These are phyloP conservation scores for Microtus montanus DNA, from an alignment of 2,113 vertebrate genomes.

Conservation along the genomic window DNA sequence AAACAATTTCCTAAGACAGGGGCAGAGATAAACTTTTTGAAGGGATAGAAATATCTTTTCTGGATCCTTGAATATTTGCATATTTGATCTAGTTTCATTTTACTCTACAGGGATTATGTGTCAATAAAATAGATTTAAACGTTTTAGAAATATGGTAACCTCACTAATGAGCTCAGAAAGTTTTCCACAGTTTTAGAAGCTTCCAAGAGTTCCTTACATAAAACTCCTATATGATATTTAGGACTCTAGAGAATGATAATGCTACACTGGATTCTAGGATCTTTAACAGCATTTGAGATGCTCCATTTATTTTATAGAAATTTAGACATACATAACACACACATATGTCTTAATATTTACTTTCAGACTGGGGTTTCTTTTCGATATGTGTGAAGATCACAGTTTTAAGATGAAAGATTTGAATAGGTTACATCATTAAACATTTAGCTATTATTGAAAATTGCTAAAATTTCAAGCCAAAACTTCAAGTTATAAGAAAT, in stretches of 20 bases:
- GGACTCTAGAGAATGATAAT: background rate
- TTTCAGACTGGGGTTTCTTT: background rate
- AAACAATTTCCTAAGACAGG: background rate
- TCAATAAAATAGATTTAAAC: background rate
- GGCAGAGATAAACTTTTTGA: background rate
- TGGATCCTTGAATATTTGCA: background rate
- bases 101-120: background rate
- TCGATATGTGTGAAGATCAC: background rate
- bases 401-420: background rate
- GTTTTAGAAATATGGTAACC: background rate
- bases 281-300: background rate
- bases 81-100: background rate
- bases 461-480: background rate
- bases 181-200: background rate
- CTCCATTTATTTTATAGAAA: background rate
- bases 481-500: background rate
- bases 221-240: background rate
- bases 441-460: background rate
- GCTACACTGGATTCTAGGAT: background rate
- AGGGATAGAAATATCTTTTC: background rate
- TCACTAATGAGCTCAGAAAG: background rate
- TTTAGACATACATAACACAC: background rate
- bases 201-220: background rate
- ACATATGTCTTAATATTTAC: background rate
- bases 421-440: background rate